A percentile compares a stretch with the other conserved stretches of the same genome.
These are phyloP conservation scores for Margarornis squamiger DNA, from an alignment of 2,797 vertebrate species.

Conservation along the genomic window DNA sequence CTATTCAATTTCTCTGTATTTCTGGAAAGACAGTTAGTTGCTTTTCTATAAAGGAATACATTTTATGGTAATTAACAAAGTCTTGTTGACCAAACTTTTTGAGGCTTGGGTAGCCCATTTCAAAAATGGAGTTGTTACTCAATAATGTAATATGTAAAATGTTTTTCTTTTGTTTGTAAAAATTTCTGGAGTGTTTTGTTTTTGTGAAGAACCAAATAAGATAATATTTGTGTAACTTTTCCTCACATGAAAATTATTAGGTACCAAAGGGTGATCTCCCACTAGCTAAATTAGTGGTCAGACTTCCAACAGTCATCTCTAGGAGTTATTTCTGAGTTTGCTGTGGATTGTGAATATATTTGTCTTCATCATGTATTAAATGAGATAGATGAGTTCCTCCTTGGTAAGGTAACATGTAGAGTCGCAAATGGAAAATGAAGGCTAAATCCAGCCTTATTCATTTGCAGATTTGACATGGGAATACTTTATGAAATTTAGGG, in stretches of 20 bases:
- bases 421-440: neutral
- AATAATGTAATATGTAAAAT: neutral
- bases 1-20: neutral
- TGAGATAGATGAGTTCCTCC: neutral
- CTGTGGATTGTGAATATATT: neutral
- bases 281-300: neutral
- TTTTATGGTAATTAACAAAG: neutral
- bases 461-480: neutral
- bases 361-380: neutral
- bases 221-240: neutral
- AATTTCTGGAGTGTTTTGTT: neutral
- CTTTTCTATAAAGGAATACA: neutral
- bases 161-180: neutral
- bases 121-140: neutral
- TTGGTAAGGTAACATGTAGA: neutral
- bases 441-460: neutral
- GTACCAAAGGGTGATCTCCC: neutral
- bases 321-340: neutral
- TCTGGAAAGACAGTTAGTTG: neutral
- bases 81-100: neutral
- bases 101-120: neutral
- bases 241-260: neutral
- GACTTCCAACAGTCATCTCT: neutral
- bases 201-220: neutral
- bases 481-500: neutral